Evolutionary conservation across 2,113 vertebrate species (phyloP).

Genomic region (Rhinopithecus roxellana): DNA sequence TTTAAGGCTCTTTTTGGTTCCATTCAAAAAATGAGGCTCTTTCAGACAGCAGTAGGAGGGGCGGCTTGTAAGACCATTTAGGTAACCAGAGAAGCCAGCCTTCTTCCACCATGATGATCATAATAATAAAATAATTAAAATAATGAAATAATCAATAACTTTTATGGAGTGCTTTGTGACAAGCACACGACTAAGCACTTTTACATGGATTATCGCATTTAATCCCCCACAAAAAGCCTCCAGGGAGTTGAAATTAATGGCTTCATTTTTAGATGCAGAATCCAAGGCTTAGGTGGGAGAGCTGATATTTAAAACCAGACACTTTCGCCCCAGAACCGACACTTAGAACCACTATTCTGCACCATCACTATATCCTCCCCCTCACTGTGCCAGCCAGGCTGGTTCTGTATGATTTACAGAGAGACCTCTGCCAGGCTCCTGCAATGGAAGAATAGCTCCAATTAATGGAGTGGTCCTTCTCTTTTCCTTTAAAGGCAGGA

Average conservation of each 20-base stretch:
- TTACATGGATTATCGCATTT: neutral
- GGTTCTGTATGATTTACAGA: neutral
- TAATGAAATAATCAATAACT: conserved; percentile 45
- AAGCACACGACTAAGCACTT: neutral
- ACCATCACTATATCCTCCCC: fast-evolving
- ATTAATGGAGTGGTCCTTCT: neutral
- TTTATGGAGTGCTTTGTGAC: neutral
- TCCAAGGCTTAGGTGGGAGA: neutral
- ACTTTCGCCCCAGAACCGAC: fast-evolving
- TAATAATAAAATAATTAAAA: conserved; percentile 43
- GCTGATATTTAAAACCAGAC: neutral
- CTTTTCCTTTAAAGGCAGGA: neutral
- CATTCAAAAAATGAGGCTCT: neutral
- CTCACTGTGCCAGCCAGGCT: fast-evolving
- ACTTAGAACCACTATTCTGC: fast-evolving
- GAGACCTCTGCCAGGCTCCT: neutral
- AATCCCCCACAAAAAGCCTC: neutral
- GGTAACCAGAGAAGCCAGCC: neutral
- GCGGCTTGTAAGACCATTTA: neutral
- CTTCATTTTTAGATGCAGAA: neutral
- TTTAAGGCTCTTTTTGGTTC: neutral
- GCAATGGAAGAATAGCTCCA: neutral
- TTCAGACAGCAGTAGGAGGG: neutral
- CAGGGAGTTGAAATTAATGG: neutral
- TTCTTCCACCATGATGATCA: neutral